Conservation (phyloP, 2,113 vertebrate genomes). For the Xiphias gladius region DNA sequence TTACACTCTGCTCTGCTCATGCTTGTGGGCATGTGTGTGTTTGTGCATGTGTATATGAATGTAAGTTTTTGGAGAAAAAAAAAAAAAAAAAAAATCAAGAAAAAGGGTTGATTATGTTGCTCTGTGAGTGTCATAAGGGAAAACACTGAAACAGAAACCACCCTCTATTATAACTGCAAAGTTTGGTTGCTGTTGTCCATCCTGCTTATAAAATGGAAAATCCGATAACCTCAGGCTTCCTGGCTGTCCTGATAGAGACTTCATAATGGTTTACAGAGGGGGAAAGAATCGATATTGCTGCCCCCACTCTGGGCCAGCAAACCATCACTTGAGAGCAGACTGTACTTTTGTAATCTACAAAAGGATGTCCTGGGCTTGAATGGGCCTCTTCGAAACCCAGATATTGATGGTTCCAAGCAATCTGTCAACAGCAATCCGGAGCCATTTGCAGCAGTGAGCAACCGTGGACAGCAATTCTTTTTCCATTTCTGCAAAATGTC, state of each 20-base stretch:
- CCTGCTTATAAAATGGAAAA: slow-evolving; percentile 57
- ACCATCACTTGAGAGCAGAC: slow-evolving; percentile 37
- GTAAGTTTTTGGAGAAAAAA: neutral
- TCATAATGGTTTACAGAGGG: slow-evolving; percentile 70
- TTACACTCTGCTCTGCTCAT: neutral
- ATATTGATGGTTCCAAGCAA: neutral
- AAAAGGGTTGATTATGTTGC: neutral
- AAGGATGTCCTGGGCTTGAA: neutral
- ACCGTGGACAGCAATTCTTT: slow-evolving; percentile 1
- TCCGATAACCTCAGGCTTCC: slow-evolving; percentile 70
- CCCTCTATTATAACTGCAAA: slow-evolving; percentile 51
- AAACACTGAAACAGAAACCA: slow-evolving; percentile 27
- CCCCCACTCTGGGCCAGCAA: slow-evolving; percentile 62
- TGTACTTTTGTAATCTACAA: slow-evolving; percentile 15
- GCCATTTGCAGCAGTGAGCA: slow-evolving; percentile 16
- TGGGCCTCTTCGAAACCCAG: slow-evolving; percentile 12
- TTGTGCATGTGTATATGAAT: neutral
- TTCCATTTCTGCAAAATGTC: slow-evolving; percentile 30
- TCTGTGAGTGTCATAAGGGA: neutral
- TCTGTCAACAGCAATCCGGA: slow-evolving; percentile 22
- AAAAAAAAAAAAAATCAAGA: neutral
- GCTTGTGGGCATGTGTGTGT: neutral
- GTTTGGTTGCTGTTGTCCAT: slow-evolving; percentile 56
- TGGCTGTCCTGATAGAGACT: slow-evolving; percentile 48
- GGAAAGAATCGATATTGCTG: slow-evolving; percentile 67